A percentile compares a stretch with the other conserved stretches of the same genome.
These are phyloP conservation scores for Narcine bancroftii DNA, from an alignment of 2,113 vertebrate genomes.

Conservation along the genomic window DNA sequence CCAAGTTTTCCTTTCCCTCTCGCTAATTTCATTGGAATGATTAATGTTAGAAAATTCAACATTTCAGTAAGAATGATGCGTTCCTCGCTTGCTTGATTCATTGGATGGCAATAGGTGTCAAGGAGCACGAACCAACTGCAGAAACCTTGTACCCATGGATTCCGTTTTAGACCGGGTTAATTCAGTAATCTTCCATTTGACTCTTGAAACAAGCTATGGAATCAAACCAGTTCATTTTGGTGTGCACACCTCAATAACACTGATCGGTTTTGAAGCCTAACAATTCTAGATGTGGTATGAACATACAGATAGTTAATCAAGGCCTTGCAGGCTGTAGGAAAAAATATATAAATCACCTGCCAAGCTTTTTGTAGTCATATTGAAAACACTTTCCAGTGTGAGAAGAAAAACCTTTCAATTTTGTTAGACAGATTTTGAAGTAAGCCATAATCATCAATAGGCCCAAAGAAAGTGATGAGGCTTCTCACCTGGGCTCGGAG, in stretches of 20 bases:
- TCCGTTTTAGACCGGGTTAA: background rate
- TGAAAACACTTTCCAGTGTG: slow-evolving; percentile 45
- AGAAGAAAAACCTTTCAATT: slow-evolving; percentile 43
- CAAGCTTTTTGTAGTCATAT: slow-evolving; percentile 55
- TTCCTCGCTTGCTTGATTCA: background rate
- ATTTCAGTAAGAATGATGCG: background rate
- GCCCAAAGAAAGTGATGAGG: slow-evolving; percentile 55
- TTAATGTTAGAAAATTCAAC: background rate
- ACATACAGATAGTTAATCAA: slow-evolving; percentile 37
- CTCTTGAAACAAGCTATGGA: background rate
- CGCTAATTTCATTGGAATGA: background rate
- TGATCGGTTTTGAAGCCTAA: slow-evolving; percentile 32
- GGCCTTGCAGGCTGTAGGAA: slow-evolving; percentile 34
- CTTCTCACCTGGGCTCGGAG: slow-evolving; percentile 70
- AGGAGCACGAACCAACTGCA: background rate
- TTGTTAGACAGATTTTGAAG: slow-evolving; percentile 55
- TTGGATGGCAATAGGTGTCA: background rate
- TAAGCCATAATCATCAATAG: slow-evolving; percentile 47
- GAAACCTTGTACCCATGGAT: background rate
- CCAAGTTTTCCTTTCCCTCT: background rate
- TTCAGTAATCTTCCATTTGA: background rate
- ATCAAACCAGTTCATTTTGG: background rate
- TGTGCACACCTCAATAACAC: slow-evolving; percentile 22
- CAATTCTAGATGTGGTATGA: slow-evolving; percentile 26
- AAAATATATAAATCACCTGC: slow-evolving; percentile 45